A percentile compares a stretch with the other conserved stretches of the same genome.
These are phyloP conservation scores for Malacosoma neustria DNA, from an alignment of 2,888 invertebrate genomes.

Conservation along the genomic window DNA sequence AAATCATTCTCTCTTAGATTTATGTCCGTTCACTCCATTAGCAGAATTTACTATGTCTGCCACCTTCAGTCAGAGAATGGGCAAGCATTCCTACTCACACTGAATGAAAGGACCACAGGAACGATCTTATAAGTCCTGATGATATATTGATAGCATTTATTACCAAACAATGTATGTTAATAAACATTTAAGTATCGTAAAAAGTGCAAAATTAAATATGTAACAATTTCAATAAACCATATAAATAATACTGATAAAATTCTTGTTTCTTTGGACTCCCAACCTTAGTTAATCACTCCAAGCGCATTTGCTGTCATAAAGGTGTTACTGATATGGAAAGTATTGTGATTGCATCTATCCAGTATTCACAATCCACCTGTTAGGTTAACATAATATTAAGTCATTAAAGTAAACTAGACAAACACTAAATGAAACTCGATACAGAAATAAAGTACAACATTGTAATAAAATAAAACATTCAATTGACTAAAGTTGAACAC, in stretches of 20 bases:
- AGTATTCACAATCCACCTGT: conserved; percentile 48
- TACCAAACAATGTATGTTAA: conserved; percentile 71
- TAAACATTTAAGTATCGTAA: conserved; percentile 64
- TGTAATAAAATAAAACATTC: no score
- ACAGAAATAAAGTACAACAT: no score
- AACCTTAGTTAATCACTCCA: not conserved
- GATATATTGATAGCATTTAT: conserved; percentile 71
- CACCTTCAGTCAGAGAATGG: conserved; percentile 6
- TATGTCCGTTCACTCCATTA: conserved; percentile 21
- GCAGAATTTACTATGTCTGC: conserved; percentile 10
- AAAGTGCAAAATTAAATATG: conserved; percentile 74
- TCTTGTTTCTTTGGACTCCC: conserved; percentile 29
- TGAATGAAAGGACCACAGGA: conserved; percentile 54
- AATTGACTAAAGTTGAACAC: no score
- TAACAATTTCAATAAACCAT: conserved; percentile 71
- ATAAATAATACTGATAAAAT: conserved; percentile 62
- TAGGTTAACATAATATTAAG: no score
- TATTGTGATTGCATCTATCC: conserved; percentile 34
- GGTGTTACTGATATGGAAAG: conserved; percentile 27
- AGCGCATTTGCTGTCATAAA: conserved; percentile 19
- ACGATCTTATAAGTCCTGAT: conserved; percentile 50
- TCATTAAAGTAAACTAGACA: no score
- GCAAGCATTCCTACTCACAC: conserved; percentile 43
- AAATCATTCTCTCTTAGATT: conserved; percentile 27
- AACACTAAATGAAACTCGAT: no score